Evolutionary conservation across 2,113 vertebrate species (phyloP), one percentile per base, ranked within the genome.

Genomic region (Nothobranchius kuhntae): DNA sequence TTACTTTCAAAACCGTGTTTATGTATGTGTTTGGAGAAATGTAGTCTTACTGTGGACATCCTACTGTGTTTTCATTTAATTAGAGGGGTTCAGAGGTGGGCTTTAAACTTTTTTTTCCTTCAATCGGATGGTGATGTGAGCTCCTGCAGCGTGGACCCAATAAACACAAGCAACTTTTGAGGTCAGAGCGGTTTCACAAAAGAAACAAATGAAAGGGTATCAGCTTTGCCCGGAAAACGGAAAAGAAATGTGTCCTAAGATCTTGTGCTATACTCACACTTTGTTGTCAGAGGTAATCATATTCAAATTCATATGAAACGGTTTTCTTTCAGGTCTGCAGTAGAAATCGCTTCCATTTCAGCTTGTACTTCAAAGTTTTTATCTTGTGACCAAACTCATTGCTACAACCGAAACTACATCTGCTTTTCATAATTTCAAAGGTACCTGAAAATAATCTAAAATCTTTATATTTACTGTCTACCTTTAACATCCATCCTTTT

Each of bases 51-150:
- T 73, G 77, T 65, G 79, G 73, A 60, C 45, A 76, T 65, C 85
- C 83, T 74, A 88, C 82, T 84, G 83, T 75, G 81, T 85, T 88
- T 81, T 86, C 76, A 84, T 87, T 88, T 89, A 88, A 89, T 89
- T 89, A 88, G 86, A 73, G 24, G 80, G 54, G 78, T 88, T 88
- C 85, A 89, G 73, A 86, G 85, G 81, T 85, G 76, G 82, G 74
- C 56, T 78, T 87, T 73, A 85, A 78, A 85, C 77, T 82, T 84
- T 90, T 30, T 30, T 71, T 81, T 62, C 85, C 76, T 81, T 78
- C 60, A 66, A 74, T 84, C 62, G n/a, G 55, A 77, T 58, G 58
- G 61, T 78, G 58, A 72, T 30, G 70, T 56, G 64, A 80, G 63
- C 62, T 83, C 90, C 81, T 46, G 82, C 83, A 47, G 81, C 59